Conservation (phyloP, 2,797 vertebrate genomes). For the Serranus cabrilla region DNA sequence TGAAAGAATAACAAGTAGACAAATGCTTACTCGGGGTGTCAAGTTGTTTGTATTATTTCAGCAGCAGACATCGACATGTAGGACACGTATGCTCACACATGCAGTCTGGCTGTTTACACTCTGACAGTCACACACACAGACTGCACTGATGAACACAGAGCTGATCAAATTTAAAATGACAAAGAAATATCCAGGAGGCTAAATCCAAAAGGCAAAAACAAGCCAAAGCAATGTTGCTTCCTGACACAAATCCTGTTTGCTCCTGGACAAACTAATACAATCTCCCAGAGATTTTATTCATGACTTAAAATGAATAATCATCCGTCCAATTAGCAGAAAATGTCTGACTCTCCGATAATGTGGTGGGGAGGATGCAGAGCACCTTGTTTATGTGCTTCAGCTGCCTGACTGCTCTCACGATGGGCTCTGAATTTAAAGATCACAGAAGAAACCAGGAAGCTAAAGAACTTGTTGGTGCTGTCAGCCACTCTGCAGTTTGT, state of each 20-base stretch:
- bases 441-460: conserved; percentile 30
- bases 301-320: not conserved
- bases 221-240: not conserved
- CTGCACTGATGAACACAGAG: not conserved
- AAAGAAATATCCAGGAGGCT: not conserved
- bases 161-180: conserved; percentile 7
- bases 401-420: conserved; percentile 12
- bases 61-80: not conserved
- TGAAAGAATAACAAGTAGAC: not conserved
- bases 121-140: not conserved
- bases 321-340: not conserved
- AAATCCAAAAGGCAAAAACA: not conserved
- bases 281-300: not conserved
- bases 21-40: not conserved
- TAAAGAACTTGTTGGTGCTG: conserved; percentile 13
- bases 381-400: not conserved
- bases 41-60: not conserved
- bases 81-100: not conserved
- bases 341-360: not conserved
- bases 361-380: not conserved
- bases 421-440: conserved; percentile 25
- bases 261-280: not conserved
- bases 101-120: not conserved
- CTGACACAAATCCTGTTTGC: not conserved
- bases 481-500: conserved; percentile 40